phyloP scores from a whole-genome alignment of 2,113 vertebrate genomes.

The Piliocolobus tephrosceles region DNA sequence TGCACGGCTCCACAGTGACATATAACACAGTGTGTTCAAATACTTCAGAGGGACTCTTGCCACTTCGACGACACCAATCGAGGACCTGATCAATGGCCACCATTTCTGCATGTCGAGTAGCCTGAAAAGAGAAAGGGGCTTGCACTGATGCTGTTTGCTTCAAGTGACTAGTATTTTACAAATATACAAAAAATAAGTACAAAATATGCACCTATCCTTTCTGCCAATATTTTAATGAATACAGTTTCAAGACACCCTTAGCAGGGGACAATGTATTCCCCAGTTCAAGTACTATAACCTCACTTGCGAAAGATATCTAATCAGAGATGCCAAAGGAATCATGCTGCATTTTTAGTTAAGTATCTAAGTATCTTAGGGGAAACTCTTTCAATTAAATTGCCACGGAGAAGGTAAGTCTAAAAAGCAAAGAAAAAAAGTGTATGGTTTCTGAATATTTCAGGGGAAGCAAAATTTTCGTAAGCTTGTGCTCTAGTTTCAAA shows the following conservation, averaged over 20 bases:
- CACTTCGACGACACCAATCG: conserved; percentile 87
- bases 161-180: neutral
- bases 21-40: conserved; percentile 88
- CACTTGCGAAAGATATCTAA: neutral
- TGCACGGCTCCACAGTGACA: conserved; percentile 96
- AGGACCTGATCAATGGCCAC: conserved; percentile 93
- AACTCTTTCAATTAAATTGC: conserved; percentile 40
- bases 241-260: neutral
- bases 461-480: conserved; percentile 17
- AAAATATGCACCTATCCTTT: neutral
- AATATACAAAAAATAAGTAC: neutral
- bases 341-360: neutral
- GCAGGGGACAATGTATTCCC: neutral
- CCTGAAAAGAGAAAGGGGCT: conserved; percentile 82
- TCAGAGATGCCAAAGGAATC: neutral
- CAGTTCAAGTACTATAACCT: neutral
- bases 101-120: conserved; percentile 98
- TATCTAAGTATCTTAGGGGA: neutral
- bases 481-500: neutral
- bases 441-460: conserved; percentile 34
- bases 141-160: neutral
- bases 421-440: neutral
- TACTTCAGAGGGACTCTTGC: conserved; percentile 81
- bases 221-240: neutral
- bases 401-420: neutral